Percentiles rank a stretch among this genome's conserved stretches.
These are phyloP conservation scores for Bombus sibiricus DNA, from an alignment of 1,140 invertebrate species.

Conservation along the genomic window DNA sequence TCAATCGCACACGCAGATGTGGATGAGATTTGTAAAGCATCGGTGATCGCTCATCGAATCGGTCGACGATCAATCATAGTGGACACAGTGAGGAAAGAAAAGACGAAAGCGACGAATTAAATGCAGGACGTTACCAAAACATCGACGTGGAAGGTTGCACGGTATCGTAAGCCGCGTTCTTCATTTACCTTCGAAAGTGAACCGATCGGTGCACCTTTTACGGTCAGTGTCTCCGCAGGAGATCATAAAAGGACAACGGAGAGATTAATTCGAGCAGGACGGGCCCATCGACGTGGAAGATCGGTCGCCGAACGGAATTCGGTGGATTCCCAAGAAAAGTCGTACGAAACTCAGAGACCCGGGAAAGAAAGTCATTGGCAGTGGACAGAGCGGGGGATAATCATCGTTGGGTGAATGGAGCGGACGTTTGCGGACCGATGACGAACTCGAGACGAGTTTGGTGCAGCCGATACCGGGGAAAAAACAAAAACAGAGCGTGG, in stretches of 20 bases:
- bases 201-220: slow-evolving; percentile 1
- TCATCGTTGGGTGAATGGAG: slow-evolving; percentile 32
- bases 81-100: background rate
- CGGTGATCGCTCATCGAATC: background rate
- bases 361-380: slow-evolving; percentile 34
- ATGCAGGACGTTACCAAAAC: background rate
- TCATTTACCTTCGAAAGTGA: background rate
- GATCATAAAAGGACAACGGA: slow-evolving; percentile 2
- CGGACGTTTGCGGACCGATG: slow-evolving; percentile 24
- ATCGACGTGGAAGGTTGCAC: background rate
- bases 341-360: background rate
- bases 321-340: background rate
- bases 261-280: slow-evolving; percentile 25
- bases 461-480: slow-evolving; percentile 43
- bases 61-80: no score
- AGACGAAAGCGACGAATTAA: background rate
- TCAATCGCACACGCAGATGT: background rate
- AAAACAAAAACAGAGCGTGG: slow-evolving; percentile 55
- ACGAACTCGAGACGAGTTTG: slow-evolving; percentile 43
- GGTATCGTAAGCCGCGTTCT: background rate
- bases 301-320: slow-evolving; percentile 10
- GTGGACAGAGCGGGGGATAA: slow-evolving; percentile 36
- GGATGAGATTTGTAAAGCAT: background rate
- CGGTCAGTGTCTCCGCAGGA: background rate
- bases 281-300: background rate